These are phyloP conservation scores for Julus scanicus DNA, from an alignment of 2,888 invertebrate species.

Conservation along the genomic window DNA sequence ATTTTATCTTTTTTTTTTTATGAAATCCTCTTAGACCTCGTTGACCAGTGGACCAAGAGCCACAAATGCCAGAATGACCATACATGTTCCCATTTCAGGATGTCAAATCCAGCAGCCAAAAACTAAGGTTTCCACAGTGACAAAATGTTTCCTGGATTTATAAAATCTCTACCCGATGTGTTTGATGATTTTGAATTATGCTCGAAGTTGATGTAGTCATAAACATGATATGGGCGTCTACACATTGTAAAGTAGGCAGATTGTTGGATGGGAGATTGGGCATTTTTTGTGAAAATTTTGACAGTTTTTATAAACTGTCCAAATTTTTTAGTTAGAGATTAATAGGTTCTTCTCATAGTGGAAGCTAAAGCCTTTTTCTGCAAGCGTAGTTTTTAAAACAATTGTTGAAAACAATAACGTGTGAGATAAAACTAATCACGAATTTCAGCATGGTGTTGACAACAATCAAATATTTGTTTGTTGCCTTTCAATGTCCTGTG, in stretches of 20 bases:
- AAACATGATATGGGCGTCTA: background rate
- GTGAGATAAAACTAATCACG: no score
- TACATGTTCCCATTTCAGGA: no score
- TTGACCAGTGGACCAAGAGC: background rate
- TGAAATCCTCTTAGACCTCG: background rate
- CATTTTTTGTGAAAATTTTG: background rate
- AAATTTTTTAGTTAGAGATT: background rate
- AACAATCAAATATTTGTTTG: background rate
- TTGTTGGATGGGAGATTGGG: slow-evolving; percentile 21
- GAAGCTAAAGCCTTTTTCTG: background rate
- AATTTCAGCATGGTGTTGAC: background rate
- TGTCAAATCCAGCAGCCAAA: background rate
- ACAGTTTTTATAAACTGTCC: background rate
- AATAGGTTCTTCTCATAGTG: background rate
- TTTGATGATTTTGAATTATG: background rate
- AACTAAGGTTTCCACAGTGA: background rate
- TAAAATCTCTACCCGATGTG: background rate
- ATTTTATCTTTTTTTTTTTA: background rate
- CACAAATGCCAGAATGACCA: no score
- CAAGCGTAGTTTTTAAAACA: background rate
- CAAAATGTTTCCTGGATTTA: background rate
- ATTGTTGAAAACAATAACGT: background rate
- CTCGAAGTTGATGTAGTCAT: background rate
- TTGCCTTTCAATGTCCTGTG: no score
- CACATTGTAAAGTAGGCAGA: background rate